Evolutionary conservation across 2,888 invertebrate genomes (phyloP).

Genomic region (Caenorhabditis sp.): DNA sequence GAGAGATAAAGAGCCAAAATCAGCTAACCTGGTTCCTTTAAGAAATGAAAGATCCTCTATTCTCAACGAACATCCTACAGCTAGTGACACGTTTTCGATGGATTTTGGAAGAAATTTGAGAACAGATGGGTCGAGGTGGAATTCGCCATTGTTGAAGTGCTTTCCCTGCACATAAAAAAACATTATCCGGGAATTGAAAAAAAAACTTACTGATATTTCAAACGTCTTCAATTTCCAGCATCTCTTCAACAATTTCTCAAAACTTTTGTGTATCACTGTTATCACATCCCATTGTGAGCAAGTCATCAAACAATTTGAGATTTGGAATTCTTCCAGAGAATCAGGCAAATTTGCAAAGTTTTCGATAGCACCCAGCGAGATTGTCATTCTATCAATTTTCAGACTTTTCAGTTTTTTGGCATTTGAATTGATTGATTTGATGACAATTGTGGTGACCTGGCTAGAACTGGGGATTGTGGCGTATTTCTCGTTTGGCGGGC

Average conservation of each 20-base stretch:
- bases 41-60: slow-evolving; percentile 31
- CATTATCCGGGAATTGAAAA: background rate
- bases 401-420: background rate
- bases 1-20: background rate
- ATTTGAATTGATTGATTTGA: background rate
- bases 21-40: slow-evolving; percentile 18
- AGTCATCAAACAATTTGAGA: slow-evolving; percentile 29
- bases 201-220: slow-evolving; percentile 21
- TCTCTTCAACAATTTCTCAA: slow-evolving; percentile 23
- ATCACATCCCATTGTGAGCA: slow-evolving; percentile 38
- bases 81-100: slow-evolving; percentile 29
- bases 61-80: slow-evolving; percentile 25
- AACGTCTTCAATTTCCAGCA: slow-evolving; percentile 17
- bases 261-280: slow-evolving; percentile 23
- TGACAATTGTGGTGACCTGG: background rate
- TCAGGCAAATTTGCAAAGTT: slow-evolving; percentile 32
- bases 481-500: slow-evolving; percentile 6
- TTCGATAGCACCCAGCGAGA: slow-evolving; percentile 20
- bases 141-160: slow-evolving; percentile 21
- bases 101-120: slow-evolving; percentile 21
- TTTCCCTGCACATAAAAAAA: slow-evolving; percentile 15
- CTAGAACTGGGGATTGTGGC: background rate
- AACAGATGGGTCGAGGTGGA: slow-evolving; percentile 29
- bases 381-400: slow-evolving; percentile 6
- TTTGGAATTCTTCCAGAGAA: slow-evolving; percentile 26